Conservation (phyloP, 2,888 invertebrate genomes). For the Caenorhabditis sp. region DNA sequence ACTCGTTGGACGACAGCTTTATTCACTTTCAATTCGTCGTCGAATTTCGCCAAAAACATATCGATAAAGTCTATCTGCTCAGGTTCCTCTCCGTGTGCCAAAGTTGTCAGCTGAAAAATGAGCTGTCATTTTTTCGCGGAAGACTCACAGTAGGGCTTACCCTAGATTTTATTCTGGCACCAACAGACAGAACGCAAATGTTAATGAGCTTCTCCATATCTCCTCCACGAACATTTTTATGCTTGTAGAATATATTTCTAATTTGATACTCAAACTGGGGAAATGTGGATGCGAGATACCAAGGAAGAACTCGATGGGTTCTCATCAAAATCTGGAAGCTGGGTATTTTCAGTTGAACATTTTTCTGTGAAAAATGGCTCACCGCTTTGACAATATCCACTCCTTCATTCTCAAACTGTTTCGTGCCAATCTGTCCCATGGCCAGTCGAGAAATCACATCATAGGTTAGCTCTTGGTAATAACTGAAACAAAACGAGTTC, state of each 20-base stretch:
- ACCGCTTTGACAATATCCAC: conserved; percentile 49
- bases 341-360: no score
- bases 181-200: conserved; percentile 25
- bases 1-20: no score
- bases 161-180: conserved; percentile 22
- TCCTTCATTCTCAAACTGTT: conserved; percentile 64
- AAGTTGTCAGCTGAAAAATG: conserved; percentile 45
- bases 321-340: conserved; percentile 61
- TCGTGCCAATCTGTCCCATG: conserved; percentile 69
- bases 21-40: conserved; percentile 47
- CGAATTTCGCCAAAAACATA: conserved; percentile 77
- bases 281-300: conserved; percentile 51
- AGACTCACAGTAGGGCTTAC: no score
- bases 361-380: not conserved
- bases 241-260: conserved; percentile 53
- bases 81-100: conserved; percentile 48
- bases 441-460: conserved; percentile 73
- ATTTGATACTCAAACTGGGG: conserved; percentile 37
- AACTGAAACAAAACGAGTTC: conserved; percentile 59
- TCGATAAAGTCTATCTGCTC: conserved; percentile 79
- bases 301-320: conserved; percentile 37
- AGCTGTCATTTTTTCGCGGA: no score
- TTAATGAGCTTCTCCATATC: conserved; percentile 42
- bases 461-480: conserved; percentile 73
- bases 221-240: conserved; percentile 53